Evolutionary conservation across 2,888 invertebrate species (phyloP), one percentile per base, ranked within the genome.

Genomic region (Seira sanloemensis): DNA sequence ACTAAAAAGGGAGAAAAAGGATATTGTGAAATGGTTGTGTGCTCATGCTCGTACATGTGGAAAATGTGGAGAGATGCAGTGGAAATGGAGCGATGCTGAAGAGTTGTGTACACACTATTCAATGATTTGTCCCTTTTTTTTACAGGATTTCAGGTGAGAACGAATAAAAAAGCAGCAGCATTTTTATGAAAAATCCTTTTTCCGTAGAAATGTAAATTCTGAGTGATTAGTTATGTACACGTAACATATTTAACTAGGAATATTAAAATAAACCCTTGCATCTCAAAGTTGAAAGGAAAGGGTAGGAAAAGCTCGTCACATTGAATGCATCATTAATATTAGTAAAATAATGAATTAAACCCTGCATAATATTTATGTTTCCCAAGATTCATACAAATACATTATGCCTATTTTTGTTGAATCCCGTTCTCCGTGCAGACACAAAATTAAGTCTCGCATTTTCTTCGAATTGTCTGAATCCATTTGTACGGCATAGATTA

Each of bases 121-220:
- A 37, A 37, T 37, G 37, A 24, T 78, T 75, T 80, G 74, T 80
- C 80, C 75, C 37, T n/a, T n/a, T 37, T 37, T 37, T 37, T 62
- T 26, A 74, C 74, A 18, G 69, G 69, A 26, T 68, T 80, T 80
- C 80, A 80, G 80, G 80, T 80, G 80, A 27, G 80, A 58, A 54
- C 46, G 69, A n/a, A 69, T 58, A 46, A n/a, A n/a, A 78, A 69
- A 71, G 24, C 25, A 71, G 18, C 16, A 26, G 27, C 67, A 25
- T 72, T 73, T 26, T 24, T 37, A 18, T 25, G 18, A 26, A 50
- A 76, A 75, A 73, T 81, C 69, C 54, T 69, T 62, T 76, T 80
- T 81, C 73, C 81, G 75, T 69, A 74, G 81, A 81, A 81, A 81
- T 81, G 81, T 81, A 81, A 81, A 81, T 81, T 62, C 54, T 37